phyloP scores from a whole-genome alignment of 2,888 invertebrate genomes.

The Drosophila demipolita region DNA sequence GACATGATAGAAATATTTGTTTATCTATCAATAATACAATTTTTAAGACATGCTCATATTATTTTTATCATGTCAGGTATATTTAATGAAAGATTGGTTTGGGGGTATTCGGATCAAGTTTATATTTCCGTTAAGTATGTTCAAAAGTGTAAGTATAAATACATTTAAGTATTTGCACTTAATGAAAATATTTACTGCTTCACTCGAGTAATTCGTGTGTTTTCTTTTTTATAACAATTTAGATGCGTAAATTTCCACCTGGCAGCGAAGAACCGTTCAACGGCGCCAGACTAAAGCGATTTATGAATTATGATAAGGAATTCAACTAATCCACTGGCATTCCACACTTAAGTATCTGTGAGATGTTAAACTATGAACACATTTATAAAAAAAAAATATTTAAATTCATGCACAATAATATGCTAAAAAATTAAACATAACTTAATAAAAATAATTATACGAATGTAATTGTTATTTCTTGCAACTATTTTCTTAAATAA shows the following conservation, averaged over 20 bases:
- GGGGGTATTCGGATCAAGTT: slow-evolving; percentile 29
- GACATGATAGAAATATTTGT: slow-evolving; percentile 21
- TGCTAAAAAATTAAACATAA: not conserved
- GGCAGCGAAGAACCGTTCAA: slow-evolving; percentile 87
- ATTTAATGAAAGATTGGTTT: slow-evolving; percentile 32
- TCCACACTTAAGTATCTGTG: not conserved
- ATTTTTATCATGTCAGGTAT: slow-evolving; percentile 19
- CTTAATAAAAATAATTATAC: not conserved
- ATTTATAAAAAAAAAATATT: not conserved
- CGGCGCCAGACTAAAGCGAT: slow-evolving; percentile 86
- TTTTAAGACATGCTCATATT: not conserved
- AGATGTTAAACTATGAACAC: slow-evolving; percentile 2
- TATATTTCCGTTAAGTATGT: slow-evolving; percentile 5
- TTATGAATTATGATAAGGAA: slow-evolving; percentile 85
- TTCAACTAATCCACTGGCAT: slow-evolving; percentile 67
- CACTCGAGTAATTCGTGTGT: not conserved
- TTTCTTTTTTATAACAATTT: slow-evolving; percentile 53
- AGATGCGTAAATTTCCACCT: slow-evolving; percentile 90
- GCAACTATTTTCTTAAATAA: not conserved
- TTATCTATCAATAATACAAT: too few species aligned
- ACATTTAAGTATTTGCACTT: not conserved
- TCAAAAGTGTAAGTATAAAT: slow-evolving; percentile 33
- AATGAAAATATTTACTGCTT: not conserved
- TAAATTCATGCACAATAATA: not conserved
- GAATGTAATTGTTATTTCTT: not conserved